Conservation (phyloP, 1,140 invertebrate genomes). For the Liolophura sinensis region DNA sequence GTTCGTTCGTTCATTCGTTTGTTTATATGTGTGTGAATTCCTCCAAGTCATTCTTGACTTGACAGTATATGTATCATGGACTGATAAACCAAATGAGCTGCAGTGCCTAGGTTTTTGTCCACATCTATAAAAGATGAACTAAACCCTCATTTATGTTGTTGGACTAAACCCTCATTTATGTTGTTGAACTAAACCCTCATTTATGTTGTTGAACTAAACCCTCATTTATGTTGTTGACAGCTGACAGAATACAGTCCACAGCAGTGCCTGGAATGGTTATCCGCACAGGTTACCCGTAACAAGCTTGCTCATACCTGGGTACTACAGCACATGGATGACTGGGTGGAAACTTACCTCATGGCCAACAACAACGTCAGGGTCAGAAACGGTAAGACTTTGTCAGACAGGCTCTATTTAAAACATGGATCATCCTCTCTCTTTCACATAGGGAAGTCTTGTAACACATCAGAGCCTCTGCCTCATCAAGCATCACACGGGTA, state of each 20-base stretch:
- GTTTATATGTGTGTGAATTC: too few species aligned
- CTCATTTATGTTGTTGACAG: conserved; percentile 16
- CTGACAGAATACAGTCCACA: conserved; percentile 84
- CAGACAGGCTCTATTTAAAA: too few species aligned
- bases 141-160: neutral
- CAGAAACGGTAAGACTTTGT: conserved; percentile 74
- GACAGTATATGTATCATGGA: too few species aligned
- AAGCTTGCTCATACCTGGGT: conserved; percentile 88
- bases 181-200: conserved; percentile 1
- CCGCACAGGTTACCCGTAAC: conserved; percentile 78
- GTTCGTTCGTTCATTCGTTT: too few species aligned
- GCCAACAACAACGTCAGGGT: conserved; percentile 84
- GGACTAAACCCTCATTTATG: neutral
- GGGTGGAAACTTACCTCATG: conserved; percentile 88
- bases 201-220: neutral
- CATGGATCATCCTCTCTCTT: too few species aligned
- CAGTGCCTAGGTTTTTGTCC: too few species aligned
- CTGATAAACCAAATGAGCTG: too few species aligned
- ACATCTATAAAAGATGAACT: too few species aligned
- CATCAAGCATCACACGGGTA: too few species aligned
- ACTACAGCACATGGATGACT: conserved; percentile 80
- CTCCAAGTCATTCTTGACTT: too few species aligned
- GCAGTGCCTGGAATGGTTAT: conserved; percentile 89
- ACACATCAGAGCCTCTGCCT: too few species aligned
- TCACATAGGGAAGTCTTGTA: too few species aligned